These are phyloP conservation scores for Danionella cerebrum DNA, from an alignment of 2,113 vertebrate species.

Conservation along the genomic window DNA sequence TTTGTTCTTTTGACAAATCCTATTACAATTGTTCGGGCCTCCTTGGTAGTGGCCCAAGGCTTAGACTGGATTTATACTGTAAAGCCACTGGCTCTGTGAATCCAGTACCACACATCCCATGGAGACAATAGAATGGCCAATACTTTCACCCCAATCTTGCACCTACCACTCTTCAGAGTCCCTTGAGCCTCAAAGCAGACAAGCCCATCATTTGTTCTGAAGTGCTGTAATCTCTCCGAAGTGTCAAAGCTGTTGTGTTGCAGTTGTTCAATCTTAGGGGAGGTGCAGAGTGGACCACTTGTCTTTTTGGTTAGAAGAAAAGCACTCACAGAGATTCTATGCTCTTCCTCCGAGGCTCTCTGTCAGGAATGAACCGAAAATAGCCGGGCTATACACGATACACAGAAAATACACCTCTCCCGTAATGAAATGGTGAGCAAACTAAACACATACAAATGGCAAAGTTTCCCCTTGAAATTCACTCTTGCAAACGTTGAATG, in stretches of 20 bases:
- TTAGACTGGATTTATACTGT: not conserved
- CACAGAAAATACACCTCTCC: too few relatives aligned
- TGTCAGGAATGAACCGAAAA: not conserved
- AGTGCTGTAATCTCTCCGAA: conserved; percentile 6
- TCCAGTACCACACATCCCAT: not conserved
- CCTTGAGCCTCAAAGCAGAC: not conserved
- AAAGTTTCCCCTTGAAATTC: too few relatives aligned
- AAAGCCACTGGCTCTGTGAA: conserved; percentile 10
- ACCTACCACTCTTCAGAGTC: not conserved
- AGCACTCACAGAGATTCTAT: not conserved
- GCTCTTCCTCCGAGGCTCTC: not conserved
- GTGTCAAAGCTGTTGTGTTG: not conserved
- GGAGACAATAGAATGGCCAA: not conserved
- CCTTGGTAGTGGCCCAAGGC: not conserved
- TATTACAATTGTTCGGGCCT: conserved; percentile 7
- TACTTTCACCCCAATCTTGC: not conserved
- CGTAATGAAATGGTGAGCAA: too few relatives aligned
- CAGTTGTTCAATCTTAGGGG: not conserved
- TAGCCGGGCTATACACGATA: too few relatives aligned
- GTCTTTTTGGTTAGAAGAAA: not conserved
- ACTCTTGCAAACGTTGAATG: too few relatives aligned
- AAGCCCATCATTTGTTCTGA: conserved; percentile 9
- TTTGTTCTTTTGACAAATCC: conserved; percentile 24
- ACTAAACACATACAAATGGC: too few relatives aligned
- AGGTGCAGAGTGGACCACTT: not conserved